Conservation (phyloP, 37 sponge, comb jelly and placozoan species). For the Tethya wilhelma region DNA sequence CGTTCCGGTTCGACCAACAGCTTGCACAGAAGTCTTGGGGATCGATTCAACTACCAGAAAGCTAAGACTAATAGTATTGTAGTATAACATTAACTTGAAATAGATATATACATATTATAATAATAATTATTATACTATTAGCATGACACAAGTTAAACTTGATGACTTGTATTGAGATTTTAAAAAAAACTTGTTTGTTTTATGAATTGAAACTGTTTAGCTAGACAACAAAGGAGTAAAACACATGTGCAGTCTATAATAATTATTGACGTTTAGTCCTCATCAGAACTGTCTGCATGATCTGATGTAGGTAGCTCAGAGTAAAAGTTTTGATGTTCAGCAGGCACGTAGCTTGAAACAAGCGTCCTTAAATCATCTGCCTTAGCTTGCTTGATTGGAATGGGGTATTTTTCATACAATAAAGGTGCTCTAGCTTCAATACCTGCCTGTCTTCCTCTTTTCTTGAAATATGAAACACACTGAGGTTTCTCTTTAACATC, state of each 20-base stretch:
- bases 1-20: constrained; percentile 23
- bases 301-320: constrained; percentile 30
- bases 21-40: constrained; percentile 35
- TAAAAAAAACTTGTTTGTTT: too few relatives aligned
- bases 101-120: background rate
- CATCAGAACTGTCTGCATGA: constrained; percentile 18
- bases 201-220: too few relatives aligned
- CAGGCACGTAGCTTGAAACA: constrained; percentile 34
- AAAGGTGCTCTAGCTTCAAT: constrained; percentile 5
- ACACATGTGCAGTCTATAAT: too few relatives aligned
- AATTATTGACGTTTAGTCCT: too few relatives aligned
- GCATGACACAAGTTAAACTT: background rate
- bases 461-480: constrained; percentile 21
- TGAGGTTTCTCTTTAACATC: constrained; percentile 3
- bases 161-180: too few relatives aligned
- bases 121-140: background rate
- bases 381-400: constrained; percentile 55
- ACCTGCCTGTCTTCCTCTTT: background rate
- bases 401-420: constrained; percentile 40
- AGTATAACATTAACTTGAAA: background rate
- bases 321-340: constrained; percentile 42
- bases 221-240: too few relatives aligned
- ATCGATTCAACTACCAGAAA: background rate
- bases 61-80: background rate
- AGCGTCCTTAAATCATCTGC: constrained; percentile 50